Percentiles rank a stretch among this genome's conserved stretches.
phyloP scores from a whole-genome alignment of 2,113 vertebrate species.

The Hippopotamus amphibius region DNA sequence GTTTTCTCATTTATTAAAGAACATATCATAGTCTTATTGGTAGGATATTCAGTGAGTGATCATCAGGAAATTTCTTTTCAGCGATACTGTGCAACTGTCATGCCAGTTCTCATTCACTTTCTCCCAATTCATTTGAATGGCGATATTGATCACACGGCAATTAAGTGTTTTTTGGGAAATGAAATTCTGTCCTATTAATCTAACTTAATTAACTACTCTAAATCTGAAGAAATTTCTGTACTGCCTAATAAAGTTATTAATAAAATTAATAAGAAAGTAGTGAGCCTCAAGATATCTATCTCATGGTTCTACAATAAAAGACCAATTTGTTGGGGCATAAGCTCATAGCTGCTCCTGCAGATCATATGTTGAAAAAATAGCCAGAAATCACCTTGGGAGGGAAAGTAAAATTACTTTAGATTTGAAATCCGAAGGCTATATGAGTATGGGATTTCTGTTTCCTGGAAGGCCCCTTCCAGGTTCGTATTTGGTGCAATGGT shows the following conservation, averaged over 20 bases:
- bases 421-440: slow-evolving; percentile 56
- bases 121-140: slow-evolving; percentile 76
- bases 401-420: slow-evolving; percentile 51
- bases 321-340: slow-evolving; percentile 81
- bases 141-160: slow-evolving; percentile 79
- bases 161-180: slow-evolving; percentile 74
- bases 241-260: slow-evolving; percentile 83
- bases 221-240: slow-evolving; percentile 80
- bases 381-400: slow-evolving; percentile 59
- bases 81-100: slow-evolving; percentile 61
- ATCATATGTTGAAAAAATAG: slow-evolving; percentile 79
- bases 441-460: slow-evolving; percentile 45
- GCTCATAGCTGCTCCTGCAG: slow-evolving; percentile 74
- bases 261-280: slow-evolving; percentile 84
- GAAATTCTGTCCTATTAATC: slow-evolving; percentile 78
- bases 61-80: slow-evolving; percentile 61
- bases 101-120: slow-evolving; percentile 71
- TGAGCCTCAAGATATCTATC: slow-evolving; percentile 82
- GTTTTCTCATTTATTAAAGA: slow-evolving; percentile 67
- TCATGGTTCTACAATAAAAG: slow-evolving; percentile 82
- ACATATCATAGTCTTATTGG: slow-evolving; percentile 52
- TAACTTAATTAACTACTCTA: slow-evolving; percentile 86
- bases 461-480: slow-evolving; percentile 18
- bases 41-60: slow-evolving; percentile 49
- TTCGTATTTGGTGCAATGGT: slow-evolving; percentile 30